Base-by-base conservation (phyloP, 2,888 invertebrate genomes). In the Eledona agricola region DNA sequence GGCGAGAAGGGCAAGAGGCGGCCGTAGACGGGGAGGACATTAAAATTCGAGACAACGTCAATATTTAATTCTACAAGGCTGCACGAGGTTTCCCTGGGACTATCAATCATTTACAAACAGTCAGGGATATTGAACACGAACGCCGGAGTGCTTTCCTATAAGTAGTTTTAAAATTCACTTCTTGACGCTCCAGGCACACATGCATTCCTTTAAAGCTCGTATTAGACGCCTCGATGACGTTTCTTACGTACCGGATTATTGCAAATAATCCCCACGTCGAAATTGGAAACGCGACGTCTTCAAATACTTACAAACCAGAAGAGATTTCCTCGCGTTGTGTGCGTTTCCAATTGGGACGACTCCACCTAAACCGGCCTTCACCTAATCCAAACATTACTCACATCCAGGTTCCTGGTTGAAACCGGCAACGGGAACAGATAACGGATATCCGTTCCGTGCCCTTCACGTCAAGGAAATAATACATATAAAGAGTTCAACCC, bases 91-190 rank as follows among this genome's bases (percentile, higher is more conserved):
- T 70, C 69, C 57, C 47, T 53, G 69, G 63, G 66, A 69, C 71
- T 69, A 72, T 72, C 72, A 72, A 72, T 72, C 72, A 72, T 72
- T 72, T 67, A 72, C 67, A 68, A 72, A 69, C 69, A 69, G 60
- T 61, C 63, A 49, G 45, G 59, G 61, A 64, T 65, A 65, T 65
- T 60, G 65, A 64, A 63, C 64, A 59, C 45, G 64, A 65, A 60
- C 62, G 55, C 46, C 51, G 55, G 51, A 56, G 58, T 59, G 60
- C 52, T 57, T 58, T 59, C 58, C 54, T 57, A 57, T 62, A 64
- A 65, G 61, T 61, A 63, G 60, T 61, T 65, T 62, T 54, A 56
- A 61, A 64, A 64, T 63, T 65, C 65, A 60, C 63, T 60, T 62
- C 59, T 57, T 49, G 55, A 55, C 55, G 58, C 55, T 43, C 38